phyloP scores from a whole-genome alignment of 2,797 vertebrate genomes.

The Lutjanus campechanus region DNA sequence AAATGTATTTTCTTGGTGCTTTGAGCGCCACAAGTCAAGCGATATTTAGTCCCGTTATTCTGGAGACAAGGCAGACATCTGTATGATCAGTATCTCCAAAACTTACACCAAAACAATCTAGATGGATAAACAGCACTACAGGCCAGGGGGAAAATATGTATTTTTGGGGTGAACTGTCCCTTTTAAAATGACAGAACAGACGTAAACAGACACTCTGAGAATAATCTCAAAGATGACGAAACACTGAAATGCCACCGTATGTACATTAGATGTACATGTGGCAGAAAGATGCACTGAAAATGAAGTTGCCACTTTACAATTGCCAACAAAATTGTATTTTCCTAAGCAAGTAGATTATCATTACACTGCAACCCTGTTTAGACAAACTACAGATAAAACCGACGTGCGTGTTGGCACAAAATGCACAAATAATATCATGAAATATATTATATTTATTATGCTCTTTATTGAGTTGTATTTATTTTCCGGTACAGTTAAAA shows the following conservation, averaged over 20 bases:
- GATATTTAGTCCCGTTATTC: no score
- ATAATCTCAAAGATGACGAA: not conserved
- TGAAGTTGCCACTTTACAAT: not conserved
- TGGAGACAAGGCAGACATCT: no score
- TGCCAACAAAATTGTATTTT: not conserved
- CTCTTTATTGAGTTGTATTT: constrained; percentile 16
- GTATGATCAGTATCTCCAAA: no score
- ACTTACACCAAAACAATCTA: no score
- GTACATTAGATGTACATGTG: not conserved
- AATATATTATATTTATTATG: constrained; percentile 12
- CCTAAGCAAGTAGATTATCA: not conserved
- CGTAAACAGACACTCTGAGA: not conserved
- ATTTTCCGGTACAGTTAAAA: constrained; percentile 15
- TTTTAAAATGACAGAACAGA: not conserved
- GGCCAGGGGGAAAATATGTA: no score
- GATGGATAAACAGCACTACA: no score
- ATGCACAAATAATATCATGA: constrained; percentile 5
- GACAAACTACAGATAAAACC: not conserved
- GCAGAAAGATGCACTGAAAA: constrained; percentile 21
- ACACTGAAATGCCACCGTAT: constrained; percentile 25
- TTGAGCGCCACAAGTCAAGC: no score
- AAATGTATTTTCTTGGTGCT: no score
- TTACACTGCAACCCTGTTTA: not conserved
- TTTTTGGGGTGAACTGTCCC: no score
- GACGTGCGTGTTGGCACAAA: not conserved